Evolutionary conservation across 2,797 vertebrate species (phyloP).

Genomic region (Gila robusta): DNA sequence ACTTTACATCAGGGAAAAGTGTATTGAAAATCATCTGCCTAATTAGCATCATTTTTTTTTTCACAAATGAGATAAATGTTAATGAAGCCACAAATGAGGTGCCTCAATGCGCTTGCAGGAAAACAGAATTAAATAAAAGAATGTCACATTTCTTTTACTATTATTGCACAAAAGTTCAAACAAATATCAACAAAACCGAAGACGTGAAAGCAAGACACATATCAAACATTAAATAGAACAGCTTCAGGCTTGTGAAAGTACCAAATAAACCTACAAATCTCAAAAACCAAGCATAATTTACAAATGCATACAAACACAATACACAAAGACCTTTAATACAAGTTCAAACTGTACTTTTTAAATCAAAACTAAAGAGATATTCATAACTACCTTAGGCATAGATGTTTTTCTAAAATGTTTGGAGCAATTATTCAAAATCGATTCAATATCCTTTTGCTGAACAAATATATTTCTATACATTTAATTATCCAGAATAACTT

Average conservation of each 20-base stretch:
- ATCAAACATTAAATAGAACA: constrained; percentile 1
- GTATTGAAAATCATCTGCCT: neutral
- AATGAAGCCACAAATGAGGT: neutral
- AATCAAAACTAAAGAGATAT: neutral
- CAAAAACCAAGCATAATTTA: neutral
- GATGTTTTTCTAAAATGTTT: neutral
- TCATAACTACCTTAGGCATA: neutral
- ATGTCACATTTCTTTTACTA: neutral
- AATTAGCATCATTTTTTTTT: neutral
- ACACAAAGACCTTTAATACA: neutral
- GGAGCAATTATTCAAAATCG: neutral
- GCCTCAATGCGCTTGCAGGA: constrained; percentile 47
- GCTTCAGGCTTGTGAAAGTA: neutral
- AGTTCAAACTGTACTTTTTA: neutral
- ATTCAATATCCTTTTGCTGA: neutral
- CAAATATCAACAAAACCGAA: constrained; percentile 9
- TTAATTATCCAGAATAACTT: neutral
- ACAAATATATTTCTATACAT: constrained; percentile 5
- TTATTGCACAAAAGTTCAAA: constrained; percentile 55
- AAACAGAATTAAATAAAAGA: constrained; percentile 34
- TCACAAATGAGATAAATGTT: neutral
- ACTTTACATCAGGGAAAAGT: neutral
- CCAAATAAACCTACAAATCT: neutral
- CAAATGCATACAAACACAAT: constrained; percentile 5
- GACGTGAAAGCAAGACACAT: neutral